Conservation (phyloP, 2,888 invertebrate genomes). For the Yponomeuta sedellus region DNA sequence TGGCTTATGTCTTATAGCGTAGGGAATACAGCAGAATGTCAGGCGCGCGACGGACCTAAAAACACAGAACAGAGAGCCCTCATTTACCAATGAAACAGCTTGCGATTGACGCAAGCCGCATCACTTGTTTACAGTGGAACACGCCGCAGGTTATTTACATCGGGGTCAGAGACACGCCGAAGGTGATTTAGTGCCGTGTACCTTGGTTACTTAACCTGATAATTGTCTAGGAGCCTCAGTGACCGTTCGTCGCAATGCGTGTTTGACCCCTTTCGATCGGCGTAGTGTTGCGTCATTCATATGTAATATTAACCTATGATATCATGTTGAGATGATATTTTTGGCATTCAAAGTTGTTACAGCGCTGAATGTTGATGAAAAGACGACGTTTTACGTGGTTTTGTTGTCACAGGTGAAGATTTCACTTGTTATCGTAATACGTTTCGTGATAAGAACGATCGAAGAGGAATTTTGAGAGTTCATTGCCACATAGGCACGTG, state of each 20-base stretch:
- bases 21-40: neutral
- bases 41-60: neutral
- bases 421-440: neutral
- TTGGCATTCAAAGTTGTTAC: neutral
- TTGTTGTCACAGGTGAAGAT: neutral
- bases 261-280: slow-evolving; percentile 62
- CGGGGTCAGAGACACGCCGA: slow-evolving; percentile 74
- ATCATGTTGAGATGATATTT: neutral
- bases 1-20: neutral
- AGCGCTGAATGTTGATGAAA: neutral
- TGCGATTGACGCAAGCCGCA: slow-evolving; percentile 63
- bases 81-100: neutral
- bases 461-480: slow-evolving; percentile 39
- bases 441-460: neutral
- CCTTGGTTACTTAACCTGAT: slow-evolving; percentile 55
- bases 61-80: neutral
- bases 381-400: neutral
- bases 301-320: neutral
- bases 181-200: slow-evolving; percentile 48
- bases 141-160: slow-evolving; percentile 72
- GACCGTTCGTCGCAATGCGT: slow-evolving; percentile 45
- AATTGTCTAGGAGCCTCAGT: slow-evolving; percentile 20
- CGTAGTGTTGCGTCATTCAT: slow-evolving; percentile 33
- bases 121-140: slow-evolving; percentile 66
- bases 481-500: slow-evolving; percentile 38